Base-by-base conservation (phyloP, 2,797 vertebrate species). In the Clarias pachynema region DNA sequence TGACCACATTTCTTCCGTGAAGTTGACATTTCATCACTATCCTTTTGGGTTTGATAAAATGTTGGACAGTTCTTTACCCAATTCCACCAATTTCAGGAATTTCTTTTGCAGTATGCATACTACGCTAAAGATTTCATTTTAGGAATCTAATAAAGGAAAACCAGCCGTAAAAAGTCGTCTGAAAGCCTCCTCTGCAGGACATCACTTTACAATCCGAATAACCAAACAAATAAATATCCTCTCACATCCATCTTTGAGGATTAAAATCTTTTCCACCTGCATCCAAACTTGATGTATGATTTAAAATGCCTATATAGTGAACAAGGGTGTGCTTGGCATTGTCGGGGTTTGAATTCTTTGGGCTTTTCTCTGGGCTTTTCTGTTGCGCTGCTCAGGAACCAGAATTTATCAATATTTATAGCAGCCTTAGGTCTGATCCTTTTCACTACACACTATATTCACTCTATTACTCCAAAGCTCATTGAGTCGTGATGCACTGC, bases 391-490 rank as follows among this genome's bases (percentile, higher is more conserved):
- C 31, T 62, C 22, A 15, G 56, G 56, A 26, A 16, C 22, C 8
- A 29, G 15, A 3, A 60, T 10, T 78, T n/a, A 63, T 79, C 24
- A 63, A 79, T 79, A 63, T 79, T 79, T 79, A 40, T 63, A 63
- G 7, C 57, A 26, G 77, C 24, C n/a, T 79, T 37, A 16, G 15
- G 57, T 63, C 37, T 26, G 15, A 40, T 44, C 59, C 59, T 4
- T 40, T 63, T 26, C 34, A 18, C 37, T 79, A 40, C 34, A 26
- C 24, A 2, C 75, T 10, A 37, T 62, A 18, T 63, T 62, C 59
- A 79, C 59, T 18, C 22, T 79, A 3, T 79, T 9, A 65, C 37
- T 65, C 22, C 18, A 62, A 26, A 59, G 77, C 7, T 63, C 18
- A 44, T 63, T 63, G 59, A 79, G 37, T 63, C 9, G 34, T 37